These are phyloP conservation scores for Patella caerulea DNA, from an alignment of 2,888 invertebrate genomes.

Conservation along the genomic window DNA sequence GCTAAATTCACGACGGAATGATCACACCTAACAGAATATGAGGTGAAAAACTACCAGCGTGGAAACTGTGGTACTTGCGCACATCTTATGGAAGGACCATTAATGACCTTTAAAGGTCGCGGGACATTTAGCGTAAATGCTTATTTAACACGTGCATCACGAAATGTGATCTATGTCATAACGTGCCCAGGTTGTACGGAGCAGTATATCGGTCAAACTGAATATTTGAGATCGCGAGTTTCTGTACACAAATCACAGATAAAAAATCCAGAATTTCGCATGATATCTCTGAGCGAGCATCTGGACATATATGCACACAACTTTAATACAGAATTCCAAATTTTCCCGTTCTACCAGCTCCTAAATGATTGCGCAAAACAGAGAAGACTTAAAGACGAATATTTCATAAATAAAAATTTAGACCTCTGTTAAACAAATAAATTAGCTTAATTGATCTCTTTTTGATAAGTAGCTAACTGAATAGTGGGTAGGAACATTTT, in stretches of 20 bases:
- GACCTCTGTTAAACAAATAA: too few species aligned
- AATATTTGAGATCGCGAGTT: neutral
- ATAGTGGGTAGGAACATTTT: too few species aligned
- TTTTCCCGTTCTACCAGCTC: neutral
- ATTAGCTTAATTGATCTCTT: too few species aligned
- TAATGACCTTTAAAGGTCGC: neutral
- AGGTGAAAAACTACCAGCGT: too few species aligned
- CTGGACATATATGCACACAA: neutral
- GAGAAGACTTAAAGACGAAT: neutral
- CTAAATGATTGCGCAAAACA: neutral
- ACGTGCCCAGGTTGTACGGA: neutral
- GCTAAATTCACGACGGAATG: too few species aligned
- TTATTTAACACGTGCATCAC: neutral
- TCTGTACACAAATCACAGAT: neutral
- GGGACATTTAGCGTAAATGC: neutral
- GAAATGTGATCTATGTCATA: neutral
- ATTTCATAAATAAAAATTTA: neutral
- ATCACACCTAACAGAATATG: too few species aligned
- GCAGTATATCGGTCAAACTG: conserved; percentile 1
- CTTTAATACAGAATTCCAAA: neutral
- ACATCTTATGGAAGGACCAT: neutral
- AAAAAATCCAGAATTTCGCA: neutral
- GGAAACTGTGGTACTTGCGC: too few species aligned
- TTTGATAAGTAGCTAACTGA: too few species aligned
- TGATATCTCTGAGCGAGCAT: neutral